A percentile compares a stretch with the other conserved stretches of the same genome.
phyloP scores from a whole-genome alignment of 1,140 invertebrate species.

The Drosophila littoralis region DNA sequence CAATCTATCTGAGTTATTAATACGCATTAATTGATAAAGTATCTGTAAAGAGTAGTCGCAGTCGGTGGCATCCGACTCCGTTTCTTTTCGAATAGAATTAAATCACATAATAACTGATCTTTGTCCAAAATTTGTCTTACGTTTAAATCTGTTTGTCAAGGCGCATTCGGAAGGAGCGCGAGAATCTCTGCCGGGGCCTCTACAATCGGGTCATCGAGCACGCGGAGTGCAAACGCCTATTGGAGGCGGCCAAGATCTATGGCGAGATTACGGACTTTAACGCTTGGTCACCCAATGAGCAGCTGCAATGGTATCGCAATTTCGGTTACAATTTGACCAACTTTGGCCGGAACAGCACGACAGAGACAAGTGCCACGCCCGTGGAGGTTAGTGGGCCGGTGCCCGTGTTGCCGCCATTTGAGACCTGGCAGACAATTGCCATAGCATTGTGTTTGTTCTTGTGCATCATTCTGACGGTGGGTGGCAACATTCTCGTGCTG shows the following conservation, averaged over 20 bases:
- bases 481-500: conserved; percentile 98
- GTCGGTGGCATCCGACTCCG: background rate
- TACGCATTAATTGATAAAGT: no score
- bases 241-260: conserved; percentile 83
- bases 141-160: conserved; percentile 84
- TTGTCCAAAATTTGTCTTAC: no score
- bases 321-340: conserved; percentile 66
- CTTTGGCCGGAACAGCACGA: conserved; percentile 46
- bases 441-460: conserved; percentile 95
- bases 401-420: conserved; percentile 92
- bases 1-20: no score
- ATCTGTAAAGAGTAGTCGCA: no score
- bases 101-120: background rate
- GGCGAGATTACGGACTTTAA: conserved; percentile 75
- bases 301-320: conserved; percentile 67
- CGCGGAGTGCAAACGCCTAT: conserved; percentile 87
- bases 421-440: conserved; percentile 95
- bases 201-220: conserved; percentile 87
- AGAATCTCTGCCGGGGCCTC: conserved; percentile 88
- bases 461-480: conserved; percentile 96
- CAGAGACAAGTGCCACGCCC: conserved; percentile 37
- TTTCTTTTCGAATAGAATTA: background rate
- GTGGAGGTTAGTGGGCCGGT: conserved; percentile 77
- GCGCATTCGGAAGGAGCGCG: conserved; percentile 88
- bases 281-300: conserved; percentile 70